Conservation (phyloP, 2,888 invertebrate genomes). For the Tetragnatha montana region DNA sequence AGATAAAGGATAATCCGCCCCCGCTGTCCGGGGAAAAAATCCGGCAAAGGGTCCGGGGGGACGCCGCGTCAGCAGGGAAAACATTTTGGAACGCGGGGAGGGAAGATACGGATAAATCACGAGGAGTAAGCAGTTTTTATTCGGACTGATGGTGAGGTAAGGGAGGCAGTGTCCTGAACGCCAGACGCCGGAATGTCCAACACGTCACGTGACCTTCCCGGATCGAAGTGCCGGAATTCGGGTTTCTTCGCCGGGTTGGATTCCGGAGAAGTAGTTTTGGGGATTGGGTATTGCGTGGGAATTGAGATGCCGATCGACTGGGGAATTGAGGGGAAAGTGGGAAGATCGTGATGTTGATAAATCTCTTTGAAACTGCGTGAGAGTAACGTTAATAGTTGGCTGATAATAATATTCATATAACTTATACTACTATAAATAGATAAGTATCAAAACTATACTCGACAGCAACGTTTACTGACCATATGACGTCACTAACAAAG, state of each 20-base stretch:
- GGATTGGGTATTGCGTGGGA: background rate
- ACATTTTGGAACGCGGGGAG: conserved; percentile 35
- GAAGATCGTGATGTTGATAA: background rate
- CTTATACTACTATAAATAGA: too few species aligned
- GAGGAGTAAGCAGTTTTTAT: conserved; percentile 63
- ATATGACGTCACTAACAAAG: too few species aligned
- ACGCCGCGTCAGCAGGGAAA: conserved; percentile 53
- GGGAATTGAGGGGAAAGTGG: background rate
- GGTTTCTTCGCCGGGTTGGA: conserved; percentile 17
- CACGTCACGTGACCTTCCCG: conserved; percentile 55
- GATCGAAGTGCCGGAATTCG: conserved; percentile 56
- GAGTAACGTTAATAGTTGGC: too few species aligned
- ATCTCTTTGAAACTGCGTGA: background rate
- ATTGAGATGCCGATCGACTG: background rate
- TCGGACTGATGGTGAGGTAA: background rate
- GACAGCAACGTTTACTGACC: too few species aligned
- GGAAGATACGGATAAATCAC: conserved; percentile 48
- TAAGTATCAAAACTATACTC: too few species aligned
- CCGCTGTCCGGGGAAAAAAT: background rate
- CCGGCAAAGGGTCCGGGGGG: background rate
- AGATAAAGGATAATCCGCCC: background rate
- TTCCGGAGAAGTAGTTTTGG: conserved; percentile 3
- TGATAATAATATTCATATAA: too few species aligned
- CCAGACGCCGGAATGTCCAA: conserved; percentile 67
- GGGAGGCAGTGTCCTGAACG: conserved; percentile 24